These are phyloP conservation scores for Pyrrhosoma nymphula DNA, from an alignment of 2,888 invertebrate species.

Conservation along the genomic window DNA sequence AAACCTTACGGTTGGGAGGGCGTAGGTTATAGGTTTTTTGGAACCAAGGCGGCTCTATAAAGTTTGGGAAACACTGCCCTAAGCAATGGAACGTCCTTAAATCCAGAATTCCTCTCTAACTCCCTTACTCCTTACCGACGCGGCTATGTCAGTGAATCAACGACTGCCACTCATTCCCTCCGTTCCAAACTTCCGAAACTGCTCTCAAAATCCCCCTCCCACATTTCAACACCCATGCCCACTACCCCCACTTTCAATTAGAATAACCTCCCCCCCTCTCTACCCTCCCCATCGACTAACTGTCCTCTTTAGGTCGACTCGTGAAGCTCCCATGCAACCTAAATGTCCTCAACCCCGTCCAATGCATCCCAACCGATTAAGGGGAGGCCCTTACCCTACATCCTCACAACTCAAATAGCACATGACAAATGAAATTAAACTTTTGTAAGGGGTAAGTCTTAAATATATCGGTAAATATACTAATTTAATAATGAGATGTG, in stretches of 20 bases:
- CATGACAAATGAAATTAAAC: too few species aligned
- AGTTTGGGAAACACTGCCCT: too few species aligned
- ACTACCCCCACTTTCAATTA: not conserved
- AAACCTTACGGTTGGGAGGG: too few species aligned
- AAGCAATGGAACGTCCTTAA: not conserved
- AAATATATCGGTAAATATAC: too few species aligned
- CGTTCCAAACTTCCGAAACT: conserved; percentile 36
- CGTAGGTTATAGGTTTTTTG: too few species aligned
- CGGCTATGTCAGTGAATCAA: conserved; percentile 71
- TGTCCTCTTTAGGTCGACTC: conserved; percentile 59
- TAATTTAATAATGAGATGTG: too few species aligned
- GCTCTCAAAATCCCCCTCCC: conserved; percentile 25
- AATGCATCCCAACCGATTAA: too few species aligned
- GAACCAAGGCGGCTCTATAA: too few species aligned
- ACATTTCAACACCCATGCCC: not conserved
- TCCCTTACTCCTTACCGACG: not conserved
- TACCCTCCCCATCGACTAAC: not conserved
- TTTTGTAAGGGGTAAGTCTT: too few species aligned
- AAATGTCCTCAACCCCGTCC: conserved; percentile 46
- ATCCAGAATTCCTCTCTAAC: not conserved
- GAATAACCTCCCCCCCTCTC: not conserved
- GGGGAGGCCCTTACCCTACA: too few species aligned
- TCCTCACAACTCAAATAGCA: too few species aligned
- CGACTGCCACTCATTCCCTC: conserved; percentile 54
- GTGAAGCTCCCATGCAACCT: conserved; percentile 53